A percentile compares a stretch with the other conserved stretches of the same genome.
Conservation (phyloP, 92 coral and sea anemone species). For the Heteractis magnifica region DNA sequence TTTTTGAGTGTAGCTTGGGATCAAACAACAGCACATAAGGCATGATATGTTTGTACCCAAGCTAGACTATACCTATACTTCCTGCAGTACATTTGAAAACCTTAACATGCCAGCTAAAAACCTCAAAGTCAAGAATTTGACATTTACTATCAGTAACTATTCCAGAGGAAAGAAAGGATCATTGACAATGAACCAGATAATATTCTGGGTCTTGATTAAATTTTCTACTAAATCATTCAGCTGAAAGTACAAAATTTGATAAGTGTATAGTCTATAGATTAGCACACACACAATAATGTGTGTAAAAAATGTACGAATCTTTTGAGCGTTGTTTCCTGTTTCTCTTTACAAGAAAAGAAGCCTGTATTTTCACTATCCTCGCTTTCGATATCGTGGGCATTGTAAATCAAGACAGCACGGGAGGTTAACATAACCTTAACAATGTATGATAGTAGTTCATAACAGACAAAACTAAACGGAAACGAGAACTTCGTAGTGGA, state of each 20-base stretch:
- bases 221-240: neutral
- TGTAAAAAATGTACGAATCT: slow-evolving; percentile 1
- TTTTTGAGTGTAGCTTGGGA: too few relatives aligned
- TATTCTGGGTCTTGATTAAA: neutral
- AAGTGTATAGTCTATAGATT: neutral
- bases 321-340: neutral
- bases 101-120: neutral
- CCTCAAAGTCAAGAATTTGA: neutral
- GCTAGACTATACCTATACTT: too few relatives aligned
- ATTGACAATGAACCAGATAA: neutral
- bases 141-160: neutral
- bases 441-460: neutral
- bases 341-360: neutral
- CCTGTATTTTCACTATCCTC: neutral
- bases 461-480: neutral
- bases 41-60: too few relatives aligned
- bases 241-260: neutral
- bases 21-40: too few relatives aligned
- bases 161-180: neutral
- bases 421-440: neutral
- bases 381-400: neutral
- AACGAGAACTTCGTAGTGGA: neutral
- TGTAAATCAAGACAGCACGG: neutral
- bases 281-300: neutral
- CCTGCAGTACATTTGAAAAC: neutral